phyloP scores from a whole-genome alignment of 2,888 invertebrate species.

The Merodon equestris region DNA sequence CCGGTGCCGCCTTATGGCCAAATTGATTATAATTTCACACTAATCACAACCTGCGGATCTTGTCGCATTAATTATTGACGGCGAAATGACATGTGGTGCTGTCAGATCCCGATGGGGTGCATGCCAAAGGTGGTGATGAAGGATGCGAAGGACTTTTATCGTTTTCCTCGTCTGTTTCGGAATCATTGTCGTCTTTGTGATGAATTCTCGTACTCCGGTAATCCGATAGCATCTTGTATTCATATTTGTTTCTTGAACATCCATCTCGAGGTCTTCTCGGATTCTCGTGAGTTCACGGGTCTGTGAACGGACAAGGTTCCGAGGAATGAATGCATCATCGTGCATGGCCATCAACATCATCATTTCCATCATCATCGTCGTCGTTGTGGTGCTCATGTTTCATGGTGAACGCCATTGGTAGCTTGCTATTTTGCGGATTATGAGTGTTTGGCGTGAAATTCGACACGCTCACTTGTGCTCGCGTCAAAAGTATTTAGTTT shows the following conservation, averaged over 20 bases:
- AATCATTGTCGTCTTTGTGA: constrained; percentile 13
- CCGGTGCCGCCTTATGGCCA: constrained; percentile 50
- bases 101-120: constrained; percentile 12
- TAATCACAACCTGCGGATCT: constrained; percentile 65
- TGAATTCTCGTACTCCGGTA: constrained; percentile 50
- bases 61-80: constrained; percentile 68
- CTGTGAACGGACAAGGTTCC: constrained; percentile 10
- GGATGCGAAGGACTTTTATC: constrained; percentile 17
- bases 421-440: constrained; percentile 41
- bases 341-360: constrained; percentile 27
- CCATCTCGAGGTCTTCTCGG: constrained; percentile 21
- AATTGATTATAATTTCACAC: constrained; percentile 66
- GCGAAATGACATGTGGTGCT: constrained; percentile 53
- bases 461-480: constrained; percentile 63
- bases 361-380: background rate
- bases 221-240: constrained; percentile 55
- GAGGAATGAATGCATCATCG: constrained; percentile 14
- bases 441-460: constrained; percentile 60
- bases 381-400: no score
- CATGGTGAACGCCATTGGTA: background rate
- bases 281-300: background rate
- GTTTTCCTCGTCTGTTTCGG: constrained; percentile 19
- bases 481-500: constrained; percentile 54
- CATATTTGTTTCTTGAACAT: constrained; percentile 32
- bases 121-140: constrained; percentile 30